Percentiles rank a stretch among this genome's conserved stretches.
Conservation (phyloP, 2,113 vertebrate genomes). For the Romanogobio albipinnatus region DNA sequence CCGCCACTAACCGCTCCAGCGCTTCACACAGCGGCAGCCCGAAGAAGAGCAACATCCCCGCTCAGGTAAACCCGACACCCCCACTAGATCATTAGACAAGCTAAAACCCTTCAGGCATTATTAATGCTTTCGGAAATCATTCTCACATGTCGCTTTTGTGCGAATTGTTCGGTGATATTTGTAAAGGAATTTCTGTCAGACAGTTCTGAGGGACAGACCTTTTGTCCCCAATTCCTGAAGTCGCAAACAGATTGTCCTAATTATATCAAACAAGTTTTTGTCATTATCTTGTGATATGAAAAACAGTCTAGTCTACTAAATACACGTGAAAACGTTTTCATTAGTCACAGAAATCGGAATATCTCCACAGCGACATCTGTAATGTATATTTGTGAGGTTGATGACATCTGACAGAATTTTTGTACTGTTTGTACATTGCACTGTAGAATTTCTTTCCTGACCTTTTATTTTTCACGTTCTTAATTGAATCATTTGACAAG, state of each 20-base stretch:
- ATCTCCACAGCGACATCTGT: neutral
- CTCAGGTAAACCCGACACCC: constrained; percentile 79
- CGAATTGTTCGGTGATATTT: neutral
- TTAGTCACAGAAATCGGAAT: too few species aligned
- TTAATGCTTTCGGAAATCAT: neutral
- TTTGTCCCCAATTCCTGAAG: neutral
- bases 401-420: neutral
- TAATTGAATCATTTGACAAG: neutral
- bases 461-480: neutral
- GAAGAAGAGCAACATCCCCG: constrained; percentile 86
- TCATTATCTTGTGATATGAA: neutral
- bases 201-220: neutral
- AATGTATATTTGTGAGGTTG: neutral
- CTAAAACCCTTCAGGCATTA: neutral
- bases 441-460: too few species aligned
- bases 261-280: neutral
- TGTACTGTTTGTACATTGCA: neutral
- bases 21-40: constrained; percentile 76
- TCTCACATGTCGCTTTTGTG: neutral
- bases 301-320: neutral
- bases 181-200: neutral
- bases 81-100: neutral
- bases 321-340: neutral
- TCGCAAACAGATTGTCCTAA: neutral
- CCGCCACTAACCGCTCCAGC: constrained; percentile 82